Percentiles rank a stretch among this genome's conserved stretches.
Evolutionary conservation across 2,888 invertebrate species (phyloP).

Genomic region (Pocota personata): DNA sequence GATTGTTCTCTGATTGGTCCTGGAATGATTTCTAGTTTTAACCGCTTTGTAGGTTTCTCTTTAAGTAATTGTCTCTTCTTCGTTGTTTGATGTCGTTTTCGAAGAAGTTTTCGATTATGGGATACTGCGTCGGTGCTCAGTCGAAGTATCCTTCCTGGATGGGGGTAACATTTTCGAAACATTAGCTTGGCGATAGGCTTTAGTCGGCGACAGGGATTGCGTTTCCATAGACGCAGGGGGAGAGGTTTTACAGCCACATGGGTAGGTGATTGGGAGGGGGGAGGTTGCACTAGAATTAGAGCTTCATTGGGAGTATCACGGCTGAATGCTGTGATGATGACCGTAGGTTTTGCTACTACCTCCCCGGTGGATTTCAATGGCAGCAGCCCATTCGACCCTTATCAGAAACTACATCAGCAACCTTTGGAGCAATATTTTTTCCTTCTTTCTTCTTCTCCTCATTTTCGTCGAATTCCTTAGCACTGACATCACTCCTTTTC

Average conservation of each 20-base stretch:
- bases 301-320: background rate
- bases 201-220: background rate
- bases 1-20: constrained; percentile 85
- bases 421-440: background rate
- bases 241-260: constrained; percentile 43
- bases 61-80: background rate
- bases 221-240: constrained; percentile 20
- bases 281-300: background rate
- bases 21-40: constrained; percentile 84
- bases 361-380: background rate
- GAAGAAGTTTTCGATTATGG: background rate
- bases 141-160: constrained; percentile 26
- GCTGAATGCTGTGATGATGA: background rate
- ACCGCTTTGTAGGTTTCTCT: background rate
- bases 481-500: constrained; percentile 4
- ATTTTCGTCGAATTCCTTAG: constrained; percentile 3
- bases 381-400: background rate
- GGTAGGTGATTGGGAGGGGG: background rate
- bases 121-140: background rate
- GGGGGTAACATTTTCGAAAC: constrained; percentile 60
- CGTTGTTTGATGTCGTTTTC: background rate
- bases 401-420: background rate
- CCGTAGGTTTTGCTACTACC: constrained; percentile 7
- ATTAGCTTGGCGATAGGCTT: constrained; percentile 4
- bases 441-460: background rate